These are phyloP conservation scores for Halocaridina rubra DNA, from an alignment of 2,888 invertebrate species.

Conservation along the genomic window DNA sequence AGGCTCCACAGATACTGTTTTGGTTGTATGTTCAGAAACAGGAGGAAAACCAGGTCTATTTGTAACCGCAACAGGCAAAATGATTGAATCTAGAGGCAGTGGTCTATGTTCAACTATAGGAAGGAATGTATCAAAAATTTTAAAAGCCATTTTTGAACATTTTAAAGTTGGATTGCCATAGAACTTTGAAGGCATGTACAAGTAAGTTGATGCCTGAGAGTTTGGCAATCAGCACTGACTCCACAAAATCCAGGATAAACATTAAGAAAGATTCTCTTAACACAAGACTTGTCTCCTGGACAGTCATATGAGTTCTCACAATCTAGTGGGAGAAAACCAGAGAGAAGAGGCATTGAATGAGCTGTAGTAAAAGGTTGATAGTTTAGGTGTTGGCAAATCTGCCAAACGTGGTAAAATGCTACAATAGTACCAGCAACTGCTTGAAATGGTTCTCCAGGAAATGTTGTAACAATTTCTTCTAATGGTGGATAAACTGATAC, in stretches of 20 bases:
- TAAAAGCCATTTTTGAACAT: constrained; percentile 37
- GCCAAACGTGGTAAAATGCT: constrained; percentile 17
- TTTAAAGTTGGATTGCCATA: constrained; percentile 77
- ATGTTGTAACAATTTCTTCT: constrained; percentile 67
- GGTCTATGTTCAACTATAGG: constrained; percentile 25
- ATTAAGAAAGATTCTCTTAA: constrained; percentile 51
- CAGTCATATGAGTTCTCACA: constrained; percentile 52
- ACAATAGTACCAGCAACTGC: background rate
- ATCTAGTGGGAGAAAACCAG: constrained; percentile 38
- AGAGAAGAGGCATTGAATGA: constrained; percentile 16
- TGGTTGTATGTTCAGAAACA: background rate
- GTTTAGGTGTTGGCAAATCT: constrained; percentile 16
- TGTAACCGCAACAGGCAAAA: constrained; percentile 20
- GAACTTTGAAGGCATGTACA: constrained; percentile 83
- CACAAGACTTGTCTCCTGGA: constrained; percentile 37
- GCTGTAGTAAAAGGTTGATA: constrained; percentile 1
- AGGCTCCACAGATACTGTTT: background rate
- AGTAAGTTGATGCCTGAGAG: constrained; percentile 77
- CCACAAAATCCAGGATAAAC: constrained; percentile 70
- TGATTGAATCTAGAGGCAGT: background rate
- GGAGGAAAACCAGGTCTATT: background rate
- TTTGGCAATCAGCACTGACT: constrained; percentile 79
- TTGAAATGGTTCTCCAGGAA: constrained; percentile 68
- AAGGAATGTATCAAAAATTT: background rate
- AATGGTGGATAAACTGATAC: background rate